These are phyloP conservation scores for Lacerta agilis DNA, from an alignment of 2,797 vertebrate genomes.

Conservation along the genomic window DNA sequence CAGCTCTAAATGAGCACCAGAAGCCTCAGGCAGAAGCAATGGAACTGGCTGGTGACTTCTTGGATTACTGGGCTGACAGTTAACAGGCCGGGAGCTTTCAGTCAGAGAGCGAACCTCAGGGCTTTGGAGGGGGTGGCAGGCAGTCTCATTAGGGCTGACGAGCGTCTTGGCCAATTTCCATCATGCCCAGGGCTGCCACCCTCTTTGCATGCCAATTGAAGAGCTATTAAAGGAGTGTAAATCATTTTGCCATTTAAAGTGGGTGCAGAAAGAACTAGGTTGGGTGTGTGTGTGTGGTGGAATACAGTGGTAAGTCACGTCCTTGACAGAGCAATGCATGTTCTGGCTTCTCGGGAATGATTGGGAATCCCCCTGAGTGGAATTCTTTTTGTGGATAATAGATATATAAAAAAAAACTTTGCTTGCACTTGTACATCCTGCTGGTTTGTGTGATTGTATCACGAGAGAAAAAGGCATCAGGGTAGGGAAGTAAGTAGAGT, in stretches of 20 bases:
- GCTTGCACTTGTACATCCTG: background rate
- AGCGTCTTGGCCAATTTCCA: background rate
- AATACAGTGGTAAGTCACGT: background rate
- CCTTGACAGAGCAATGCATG: background rate
- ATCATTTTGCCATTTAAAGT: background rate
- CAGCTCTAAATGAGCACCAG: constrained; percentile 5
- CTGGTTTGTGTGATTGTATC: background rate
- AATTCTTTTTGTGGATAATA: background rate
- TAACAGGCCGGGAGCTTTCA: constrained; percentile 10
- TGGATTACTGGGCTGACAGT: constrained; percentile 35
- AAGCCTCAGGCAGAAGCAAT: background rate
- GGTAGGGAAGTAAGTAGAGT: background rate
- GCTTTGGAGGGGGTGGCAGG: background rate
- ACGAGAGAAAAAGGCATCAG: background rate
- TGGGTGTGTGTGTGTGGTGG: too few relatives aligned
- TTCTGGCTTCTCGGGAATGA: background rate
- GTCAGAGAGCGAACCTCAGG: background rate
- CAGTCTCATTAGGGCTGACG: background rate
- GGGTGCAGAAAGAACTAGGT: background rate
- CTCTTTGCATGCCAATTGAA: background rate
- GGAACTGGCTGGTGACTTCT: constrained; percentile 7
- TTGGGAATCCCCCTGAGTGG: background rate
- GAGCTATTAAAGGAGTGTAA: background rate
- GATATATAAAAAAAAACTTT: background rate
- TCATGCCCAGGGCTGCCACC: background rate